phyloP scores from a whole-genome alignment of 2,797 vertebrate genomes.

The Chlorospingus flavigularis region DNA sequence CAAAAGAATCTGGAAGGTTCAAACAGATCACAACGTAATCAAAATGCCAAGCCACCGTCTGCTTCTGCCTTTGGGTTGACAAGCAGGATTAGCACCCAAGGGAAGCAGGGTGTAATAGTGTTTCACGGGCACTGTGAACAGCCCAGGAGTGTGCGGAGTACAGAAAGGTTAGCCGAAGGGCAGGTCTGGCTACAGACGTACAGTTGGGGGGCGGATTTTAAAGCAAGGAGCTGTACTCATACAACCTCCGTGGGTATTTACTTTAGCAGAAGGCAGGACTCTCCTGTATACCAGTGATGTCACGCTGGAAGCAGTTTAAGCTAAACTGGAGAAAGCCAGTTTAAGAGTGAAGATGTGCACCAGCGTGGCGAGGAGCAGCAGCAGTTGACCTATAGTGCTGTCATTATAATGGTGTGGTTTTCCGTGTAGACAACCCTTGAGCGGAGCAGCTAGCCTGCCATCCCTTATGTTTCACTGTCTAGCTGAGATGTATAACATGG shows the following conservation, averaged over 20 bases:
- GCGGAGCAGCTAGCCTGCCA: conserved; percentile 43
- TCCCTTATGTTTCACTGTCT: conserved; percentile 61
- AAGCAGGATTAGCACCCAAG: conserved; percentile 62
- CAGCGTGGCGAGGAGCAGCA: not conserved
- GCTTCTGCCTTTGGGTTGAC: conserved; percentile 63
- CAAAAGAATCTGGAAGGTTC: conserved; percentile 68
- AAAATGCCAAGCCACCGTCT: conserved; percentile 63
- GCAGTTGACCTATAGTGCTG: conserved; percentile 58
- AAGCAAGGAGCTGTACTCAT: not conserved
- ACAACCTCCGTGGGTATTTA: conserved; percentile 1
- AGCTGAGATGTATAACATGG: conserved; percentile 48
- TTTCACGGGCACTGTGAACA: conserved; percentile 59
- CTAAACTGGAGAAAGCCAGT: conserved; percentile 4
- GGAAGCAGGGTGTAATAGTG: conserved; percentile 66
- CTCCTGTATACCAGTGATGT: not conserved
- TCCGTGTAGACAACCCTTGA: conserved; percentile 35
- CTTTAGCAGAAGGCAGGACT: conserved; percentile 14
- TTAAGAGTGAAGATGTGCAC: conserved; percentile 4
- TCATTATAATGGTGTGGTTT: conserved; percentile 65
- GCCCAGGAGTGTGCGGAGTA: conserved; percentile 48
- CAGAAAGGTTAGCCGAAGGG: conserved; percentile 64
- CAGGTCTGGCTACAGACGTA: conserved; percentile 38
- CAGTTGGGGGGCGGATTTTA: not conserved
- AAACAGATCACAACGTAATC: conserved; percentile 65
- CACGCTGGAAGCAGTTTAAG: not conserved